Evolutionary conservation across 2,888 invertebrate species (phyloP).

Genomic region (Lamproptera curius): DNA sequence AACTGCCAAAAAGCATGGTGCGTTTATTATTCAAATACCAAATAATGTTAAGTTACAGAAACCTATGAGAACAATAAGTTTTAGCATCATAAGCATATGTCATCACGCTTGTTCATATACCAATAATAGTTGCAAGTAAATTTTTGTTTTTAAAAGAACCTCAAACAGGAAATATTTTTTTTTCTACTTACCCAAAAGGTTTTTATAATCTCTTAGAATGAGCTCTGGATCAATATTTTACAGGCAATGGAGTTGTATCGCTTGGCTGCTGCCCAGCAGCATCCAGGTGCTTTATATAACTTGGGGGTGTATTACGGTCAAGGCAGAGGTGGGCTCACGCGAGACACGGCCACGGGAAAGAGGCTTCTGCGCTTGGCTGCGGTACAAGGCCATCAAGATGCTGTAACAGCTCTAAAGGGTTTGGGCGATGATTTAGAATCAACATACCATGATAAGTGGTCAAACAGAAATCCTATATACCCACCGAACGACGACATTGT

Average conservation of each 20-base stretch:
- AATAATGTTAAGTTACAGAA: too few species aligned
- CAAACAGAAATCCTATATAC: constrained; percentile 27
- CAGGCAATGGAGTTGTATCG: constrained; percentile 83
- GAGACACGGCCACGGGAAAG: constrained; percentile 69
- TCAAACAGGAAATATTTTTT: too few species aligned
- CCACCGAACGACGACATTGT: constrained; percentile 39
- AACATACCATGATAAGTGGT: constrained; percentile 37
- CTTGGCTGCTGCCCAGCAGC: constrained; percentile 80
- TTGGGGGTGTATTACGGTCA: constrained; percentile 83
- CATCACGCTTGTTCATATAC: too few species aligned
- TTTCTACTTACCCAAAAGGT: too few species aligned
- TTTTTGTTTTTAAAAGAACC: neutral
- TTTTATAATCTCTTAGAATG: too few species aligned
- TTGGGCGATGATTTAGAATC: constrained; percentile 45
- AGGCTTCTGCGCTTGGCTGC: constrained; percentile 75
- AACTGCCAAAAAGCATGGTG: too few species aligned
- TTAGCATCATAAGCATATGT: too few species aligned
- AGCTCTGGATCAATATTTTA: too few species aligned
- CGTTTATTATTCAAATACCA: too few species aligned
- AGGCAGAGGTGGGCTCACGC: constrained; percentile 78
- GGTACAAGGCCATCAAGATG: constrained; percentile 78
- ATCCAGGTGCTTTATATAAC: constrained; percentile 83
- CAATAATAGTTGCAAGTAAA: too few species aligned
- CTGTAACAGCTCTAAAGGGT: constrained; percentile 69
- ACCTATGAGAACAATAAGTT: too few species aligned